Percentiles rank a stretch among this genome's conserved stretches.
Evolutionary conservation across 2,113 vertebrate genomes (phyloP).

Genomic region (Apteryx mantelli): DNA sequence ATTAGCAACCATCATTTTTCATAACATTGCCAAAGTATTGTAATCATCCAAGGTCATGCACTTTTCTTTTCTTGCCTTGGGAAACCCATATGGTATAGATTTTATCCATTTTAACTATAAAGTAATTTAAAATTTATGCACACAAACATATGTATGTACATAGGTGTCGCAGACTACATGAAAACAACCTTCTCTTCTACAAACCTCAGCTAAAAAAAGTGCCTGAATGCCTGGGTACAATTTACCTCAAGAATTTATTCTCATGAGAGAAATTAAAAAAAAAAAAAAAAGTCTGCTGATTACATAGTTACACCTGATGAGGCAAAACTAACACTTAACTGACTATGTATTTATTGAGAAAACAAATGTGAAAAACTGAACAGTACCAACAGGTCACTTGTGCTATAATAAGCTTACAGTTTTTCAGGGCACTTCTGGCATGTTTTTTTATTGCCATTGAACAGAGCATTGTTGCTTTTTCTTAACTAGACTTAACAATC

Average conservation of each 20-base stretch:
- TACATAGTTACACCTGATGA: neutral
- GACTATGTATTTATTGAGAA: neutral
- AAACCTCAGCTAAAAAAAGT: neutral
- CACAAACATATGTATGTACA: accelerated
- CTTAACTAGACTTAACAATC: neutral
- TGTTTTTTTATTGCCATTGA: neutral
- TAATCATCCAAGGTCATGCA: accelerated
- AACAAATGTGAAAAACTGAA: neutral
- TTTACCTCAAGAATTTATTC: neutral
- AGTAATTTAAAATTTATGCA: neutral
- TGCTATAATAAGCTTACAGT: neutral
- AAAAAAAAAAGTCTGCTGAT: neutral
- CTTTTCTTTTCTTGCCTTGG: neutral
- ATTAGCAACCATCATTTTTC: neutral
- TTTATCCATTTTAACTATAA: neutral
- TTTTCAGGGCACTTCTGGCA: neutral
- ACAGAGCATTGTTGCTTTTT: neutral
- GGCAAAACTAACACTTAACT: neutral
- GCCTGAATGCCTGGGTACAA: neutral
- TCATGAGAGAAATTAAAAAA: neutral
- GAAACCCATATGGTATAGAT: neutral
- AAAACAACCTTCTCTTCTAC: neutral
- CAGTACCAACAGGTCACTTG: neutral
- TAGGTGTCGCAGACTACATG: neutral
- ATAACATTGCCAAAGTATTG: neutral